These are phyloP conservation scores for Litoditis marina DNA, from an alignment of 2,888 invertebrate species.

Conservation along the genomic window DNA sequence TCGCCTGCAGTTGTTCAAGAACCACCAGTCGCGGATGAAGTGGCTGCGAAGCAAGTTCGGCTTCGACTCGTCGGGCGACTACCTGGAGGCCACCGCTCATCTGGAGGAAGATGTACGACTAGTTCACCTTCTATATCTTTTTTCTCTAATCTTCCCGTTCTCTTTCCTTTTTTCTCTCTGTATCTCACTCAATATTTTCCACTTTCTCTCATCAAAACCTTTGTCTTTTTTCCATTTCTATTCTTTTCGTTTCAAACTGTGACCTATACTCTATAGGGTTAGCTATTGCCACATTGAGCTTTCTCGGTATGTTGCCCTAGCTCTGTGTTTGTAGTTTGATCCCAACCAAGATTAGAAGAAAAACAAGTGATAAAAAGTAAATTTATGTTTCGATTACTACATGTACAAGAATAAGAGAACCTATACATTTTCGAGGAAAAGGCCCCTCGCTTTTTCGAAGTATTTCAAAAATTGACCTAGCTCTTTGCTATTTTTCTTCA, in stretches of 20 bases:
- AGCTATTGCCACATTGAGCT: no score
- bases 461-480: background rate
- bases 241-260: no score
- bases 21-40: background rate
- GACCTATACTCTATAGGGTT: no score
- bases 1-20: constrained; percentile 7
- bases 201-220: background rate
- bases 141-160: no score
- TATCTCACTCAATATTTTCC: background rate
- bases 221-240: no score
- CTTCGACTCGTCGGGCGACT: constrained; percentile 5
- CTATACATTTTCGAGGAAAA: background rate
- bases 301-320: no score
- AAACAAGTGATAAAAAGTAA: no score
- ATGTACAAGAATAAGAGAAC: background rate
- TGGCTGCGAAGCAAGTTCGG: constrained; percentile 4
- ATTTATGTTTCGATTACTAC: no score
- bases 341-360: no score
- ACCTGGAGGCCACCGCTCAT: background rate
- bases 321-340: no score
- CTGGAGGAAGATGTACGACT: constrained; percentile 12
- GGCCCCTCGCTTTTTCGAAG: background rate
- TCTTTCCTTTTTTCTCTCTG: background rate
- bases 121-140: background rate
- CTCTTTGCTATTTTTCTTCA: no score